phyloP scores from a whole-genome alignment of 1,140 invertebrate genomes.

The Drosophila erecta region DNA sequence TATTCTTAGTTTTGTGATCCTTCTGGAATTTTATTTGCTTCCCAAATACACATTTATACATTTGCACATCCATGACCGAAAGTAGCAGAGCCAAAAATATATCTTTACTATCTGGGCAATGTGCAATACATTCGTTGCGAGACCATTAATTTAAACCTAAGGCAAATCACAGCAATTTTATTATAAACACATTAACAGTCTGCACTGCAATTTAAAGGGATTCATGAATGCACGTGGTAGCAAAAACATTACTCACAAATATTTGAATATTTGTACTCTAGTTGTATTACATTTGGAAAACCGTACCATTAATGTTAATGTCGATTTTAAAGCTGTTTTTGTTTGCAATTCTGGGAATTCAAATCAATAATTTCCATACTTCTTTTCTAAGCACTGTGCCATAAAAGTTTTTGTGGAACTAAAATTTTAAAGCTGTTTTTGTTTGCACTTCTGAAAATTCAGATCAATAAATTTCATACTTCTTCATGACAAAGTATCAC shows the following conservation, averaged over 20 bases:
- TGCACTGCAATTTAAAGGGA: neutral
- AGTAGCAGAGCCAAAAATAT: slow-evolving; percentile 26
- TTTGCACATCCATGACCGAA: slow-evolving; percentile 4
- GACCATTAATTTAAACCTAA: slow-evolving; percentile 24
- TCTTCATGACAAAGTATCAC: slow-evolving; percentile 33
- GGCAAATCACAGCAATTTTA: slow-evolving; percentile 9
- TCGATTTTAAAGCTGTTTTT: no score
- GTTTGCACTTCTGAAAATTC: slow-evolving; percentile 1
- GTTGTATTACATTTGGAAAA: neutral
- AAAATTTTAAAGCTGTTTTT: neutral
- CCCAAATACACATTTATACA: slow-evolving; percentile 39
- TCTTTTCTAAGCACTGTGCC: neutral
- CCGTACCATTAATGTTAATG: no score
- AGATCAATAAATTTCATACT: neutral
- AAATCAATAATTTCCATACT: neutral
- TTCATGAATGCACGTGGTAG: neutral
- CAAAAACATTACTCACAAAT: no score
- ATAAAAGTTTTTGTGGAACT: neutral
- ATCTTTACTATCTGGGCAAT: slow-evolving; percentile 8
- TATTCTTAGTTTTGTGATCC: slow-evolving; percentile 45
- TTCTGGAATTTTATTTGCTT: slow-evolving; percentile 25
- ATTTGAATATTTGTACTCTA: neutral
- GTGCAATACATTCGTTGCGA: slow-evolving; percentile 21
- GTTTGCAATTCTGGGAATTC: no score
- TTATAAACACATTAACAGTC: slow-evolving; percentile 28